Percentiles rank a stretch among this genome's conserved stretches.
Conservation (phyloP, 2,888 invertebrate genomes). For the Tenthredo distinguenda region DNA sequence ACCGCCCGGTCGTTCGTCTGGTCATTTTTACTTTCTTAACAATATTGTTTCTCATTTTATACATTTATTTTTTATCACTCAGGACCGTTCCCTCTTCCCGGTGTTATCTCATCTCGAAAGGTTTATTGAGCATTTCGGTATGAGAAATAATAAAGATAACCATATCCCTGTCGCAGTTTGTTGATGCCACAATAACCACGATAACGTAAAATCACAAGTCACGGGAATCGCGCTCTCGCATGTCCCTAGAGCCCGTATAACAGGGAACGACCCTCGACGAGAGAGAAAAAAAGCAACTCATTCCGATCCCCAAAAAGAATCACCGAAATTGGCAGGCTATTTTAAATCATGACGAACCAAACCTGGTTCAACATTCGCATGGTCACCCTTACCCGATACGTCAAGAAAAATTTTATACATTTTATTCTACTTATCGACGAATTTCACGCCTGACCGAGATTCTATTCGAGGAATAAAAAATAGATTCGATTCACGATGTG, state of each 20-base stretch:
- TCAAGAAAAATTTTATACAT: not conserved
- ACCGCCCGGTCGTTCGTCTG: not conserved
- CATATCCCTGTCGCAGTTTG: constrained; percentile 1
- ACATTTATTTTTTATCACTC: not conserved
- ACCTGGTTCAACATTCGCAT: constrained; percentile 20
- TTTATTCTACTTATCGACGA: not conserved
- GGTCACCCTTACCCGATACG: constrained; percentile 17
- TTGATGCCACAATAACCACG: constrained; percentile 36
- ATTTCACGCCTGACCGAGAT: not conserved
- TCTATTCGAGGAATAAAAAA: not conserved
- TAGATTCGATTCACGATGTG: not conserved
- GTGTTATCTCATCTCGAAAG: not conserved
- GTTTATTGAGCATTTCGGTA: not conserved
- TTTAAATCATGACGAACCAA: constrained; percentile 43
- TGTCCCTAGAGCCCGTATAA: constrained; percentile 19
- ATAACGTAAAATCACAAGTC: constrained; percentile 32
- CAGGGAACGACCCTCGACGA: constrained; percentile 20
- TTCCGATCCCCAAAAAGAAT: not conserved
- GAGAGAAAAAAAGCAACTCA: constrained; percentile 20
- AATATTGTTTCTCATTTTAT: constrained; percentile 11
- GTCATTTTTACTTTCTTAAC: constrained; percentile 3
- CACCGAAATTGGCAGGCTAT: constrained; percentile 21
- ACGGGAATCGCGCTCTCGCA: constrained; percentile 27
- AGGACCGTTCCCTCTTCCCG: not conserved
- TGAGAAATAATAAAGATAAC: not conserved